Evolutionary conservation across 92 coral and sea anemone species (phyloP), one percentile per base, ranked within the genome.

Genomic region (Palythoa heliodiscus): DNA sequence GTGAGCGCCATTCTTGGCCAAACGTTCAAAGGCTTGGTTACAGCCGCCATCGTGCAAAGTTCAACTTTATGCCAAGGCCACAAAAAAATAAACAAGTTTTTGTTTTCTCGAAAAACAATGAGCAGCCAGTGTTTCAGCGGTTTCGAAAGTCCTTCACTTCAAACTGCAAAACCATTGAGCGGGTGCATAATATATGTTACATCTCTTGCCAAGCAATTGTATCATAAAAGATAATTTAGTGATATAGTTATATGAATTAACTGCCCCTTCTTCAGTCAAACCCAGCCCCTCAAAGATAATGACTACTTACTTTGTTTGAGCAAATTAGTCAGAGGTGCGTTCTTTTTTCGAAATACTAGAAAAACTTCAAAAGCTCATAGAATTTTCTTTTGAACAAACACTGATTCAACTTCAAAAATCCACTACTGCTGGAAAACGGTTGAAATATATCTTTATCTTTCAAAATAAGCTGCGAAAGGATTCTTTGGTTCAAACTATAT

Each of bases 11-110:
- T 53, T 25, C 66, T 54, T 29, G 48, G 67, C 48, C 52, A 11
- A 15, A 69, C n/a, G 29, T 50, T 2, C n/a, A 20, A 4, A 2
- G 54, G 12, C 35, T 50, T 22, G 81, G 16, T 25, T 76, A 6
- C n/a, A 11, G 78, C 38, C 43, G 61, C 22, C 63, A 52, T 12
- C 53, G 55, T 39, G 47, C 72, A 78, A 78, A 78, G 83, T 60
- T 58, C 71, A 47, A 11, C 9, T 55, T 23, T 20, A 70, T 35
- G 47, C 13, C 14, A 39, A 70, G 0, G 63, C 47, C 64, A 11
- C 16, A 47, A 11, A 50, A 48, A 7, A 47, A 14, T 14, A 79
- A 61, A 47, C 13, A 80, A 80, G 17, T 47, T 66, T 47, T 66
- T 47, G 57, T 14, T 66, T 80, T 22, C 15, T 17, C 58, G 37